These are phyloP conservation scores for human (Homo sapiens) DNA, from an alignment of 2,113 vertebrate species.

Conservation along the genomic window GRCh38 chr6:169093001-169093500, in stretches of 20 bases:
- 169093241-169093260: conserved; percentile 64
- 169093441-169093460: too few relatives aligned
- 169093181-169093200: conserved; percentile 66
- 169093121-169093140: neutral
- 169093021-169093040: neutral
- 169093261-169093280: conserved; percentile 50
- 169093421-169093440: neutral
- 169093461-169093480: neutral
- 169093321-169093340: neutral
- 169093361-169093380: fast-evolving
- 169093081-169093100: neutral
- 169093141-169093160: neutral
- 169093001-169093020: fast-evolving
- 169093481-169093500: neutral
- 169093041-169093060: neutral
- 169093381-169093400: fast-evolving
- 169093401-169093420: fast-evolving
- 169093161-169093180: conserved; percentile 11
- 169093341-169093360: fast-evolving
- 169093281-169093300: neutral
- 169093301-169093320: neutral
- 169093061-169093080: neutral
- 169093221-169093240: conserved; percentile 64
- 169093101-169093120: neutral
- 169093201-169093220: conserved; percentile 56